Base-by-base conservation (phyloP, 2,797 vertebrate species). In the Sternotherus odoratus region DNA sequence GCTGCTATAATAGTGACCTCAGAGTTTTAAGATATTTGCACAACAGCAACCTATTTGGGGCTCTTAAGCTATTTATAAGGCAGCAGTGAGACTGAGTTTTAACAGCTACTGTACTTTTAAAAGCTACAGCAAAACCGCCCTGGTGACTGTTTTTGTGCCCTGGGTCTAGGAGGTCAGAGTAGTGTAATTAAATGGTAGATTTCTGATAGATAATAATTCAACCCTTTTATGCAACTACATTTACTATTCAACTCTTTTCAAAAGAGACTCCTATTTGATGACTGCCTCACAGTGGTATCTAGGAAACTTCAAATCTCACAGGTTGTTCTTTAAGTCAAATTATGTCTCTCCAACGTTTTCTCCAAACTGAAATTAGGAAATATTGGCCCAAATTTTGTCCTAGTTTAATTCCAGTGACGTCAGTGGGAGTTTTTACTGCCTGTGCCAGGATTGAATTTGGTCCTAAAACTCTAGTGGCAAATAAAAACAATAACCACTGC, bases 11-110 rank as follows among this genome's bases (percentile, higher is more conserved):
- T 85, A 85, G 39, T 28, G 77, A 92, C 48, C 80, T 63, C 43
- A 33, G 56, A 72, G 80, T 87, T 95, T 93, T 87, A 48, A 86
- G 69, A 88, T 79, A 77, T 93, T 93, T 95, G 51, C 39, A 81
- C 77, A 95, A 83, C 87, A 57, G 77, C 7, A 53, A 33, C 77
- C 63, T 82, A 81, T 79, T 75, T 95, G 82, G 94, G 82, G 91
- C 94, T 82, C 53, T 85, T 83, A 50, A 91, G 88, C 5, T 82
- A 24, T 93, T 93, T 86, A 83, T 83, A 92, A 91, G 6, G 75
- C 87, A 95, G 87, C 60, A 49, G 69, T 88, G 78, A 86, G 56
- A 56, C 0, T 6, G 88, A 51, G 56, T 86, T 78, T 81, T 93
- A 86, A 17, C 13, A 75, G 84, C 36, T 88, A 63, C 43, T 8